Percentiles rank a stretch among this genome's conserved stretches.
phyloP scores from a whole-genome alignment of 2,113 vertebrate genomes.

The Tricholaema leucomelas region DNA sequence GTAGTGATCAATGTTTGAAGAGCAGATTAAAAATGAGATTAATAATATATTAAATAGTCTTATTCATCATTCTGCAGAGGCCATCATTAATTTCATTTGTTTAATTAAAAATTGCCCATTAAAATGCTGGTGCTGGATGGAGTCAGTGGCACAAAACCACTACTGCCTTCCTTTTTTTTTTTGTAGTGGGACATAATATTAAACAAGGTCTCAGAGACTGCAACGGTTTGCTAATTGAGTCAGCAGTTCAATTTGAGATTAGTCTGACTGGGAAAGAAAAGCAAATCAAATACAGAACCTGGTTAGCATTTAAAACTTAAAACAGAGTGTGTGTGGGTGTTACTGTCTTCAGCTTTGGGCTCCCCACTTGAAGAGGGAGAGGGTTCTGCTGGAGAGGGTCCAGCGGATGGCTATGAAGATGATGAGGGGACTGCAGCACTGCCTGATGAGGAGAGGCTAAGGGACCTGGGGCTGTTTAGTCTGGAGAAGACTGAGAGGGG shows the following conservation, averaged over 20 bases:
- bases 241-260: no score
- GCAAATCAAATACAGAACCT: constrained; percentile 40
- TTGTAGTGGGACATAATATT: constrained; percentile 31
- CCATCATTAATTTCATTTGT: constrained; percentile 55
- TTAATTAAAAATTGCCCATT: constrained; percentile 55
- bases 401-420: no score
- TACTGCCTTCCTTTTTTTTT: constrained; percentile 1
- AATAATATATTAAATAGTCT: background rate
- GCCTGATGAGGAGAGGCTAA: no score
- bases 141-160: constrained; percentile 20
- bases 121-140: constrained; percentile 24
- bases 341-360: no score
- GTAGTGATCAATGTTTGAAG: background rate
- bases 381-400: no score
- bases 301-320: constrained; percentile 32
- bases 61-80: constrained; percentile 6
- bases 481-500: no score
- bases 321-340: background rate
- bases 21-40: constrained; percentile 3
- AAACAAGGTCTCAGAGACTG: constrained; percentile 15
- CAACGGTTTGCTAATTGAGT: constrained; percentile 48
- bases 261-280: constrained; percentile 23
- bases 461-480: no score
- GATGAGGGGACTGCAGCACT: no score
- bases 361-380: no score